These are phyloP conservation scores for Sprattus sprattus DNA, from an alignment of 2,113 vertebrate genomes.

Conservation along the genomic window DNA sequence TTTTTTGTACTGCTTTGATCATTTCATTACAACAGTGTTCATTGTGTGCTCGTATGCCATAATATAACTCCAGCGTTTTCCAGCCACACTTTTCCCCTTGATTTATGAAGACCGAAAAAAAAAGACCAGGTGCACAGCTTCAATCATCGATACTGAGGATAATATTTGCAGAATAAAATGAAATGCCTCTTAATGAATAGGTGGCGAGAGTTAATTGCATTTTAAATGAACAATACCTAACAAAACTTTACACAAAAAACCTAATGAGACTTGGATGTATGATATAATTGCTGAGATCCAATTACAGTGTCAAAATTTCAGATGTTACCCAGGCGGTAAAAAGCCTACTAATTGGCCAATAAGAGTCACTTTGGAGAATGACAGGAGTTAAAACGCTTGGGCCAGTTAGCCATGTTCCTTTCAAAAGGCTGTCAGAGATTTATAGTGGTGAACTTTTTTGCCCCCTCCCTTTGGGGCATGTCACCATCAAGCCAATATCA, in stretches of 20 bases:
- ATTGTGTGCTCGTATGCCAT: neutral
- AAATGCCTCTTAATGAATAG: slow-evolving; percentile 35
- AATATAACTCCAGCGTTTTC: neutral
- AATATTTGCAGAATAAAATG: slow-evolving; percentile 40
- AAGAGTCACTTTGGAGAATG: slow-evolving; percentile 15
- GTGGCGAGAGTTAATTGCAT: slow-evolving; percentile 16
- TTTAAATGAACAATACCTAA: slow-evolving; percentile 14
- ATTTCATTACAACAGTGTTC: neutral
- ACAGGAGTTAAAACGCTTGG: slow-evolving; percentile 14
- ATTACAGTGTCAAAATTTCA: slow-evolving; percentile 2
- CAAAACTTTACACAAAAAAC: neutral
- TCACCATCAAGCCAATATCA: slow-evolving; percentile 63
- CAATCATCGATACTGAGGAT: slow-evolving; percentile 6
- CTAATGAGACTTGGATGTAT: neutral
- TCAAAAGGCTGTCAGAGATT: slow-evolving; percentile 54
- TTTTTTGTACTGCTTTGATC: neutral
- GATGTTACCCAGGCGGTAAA: slow-evolving; percentile 6
- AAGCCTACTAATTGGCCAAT: slow-evolving; percentile 33
- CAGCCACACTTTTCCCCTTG: neutral
- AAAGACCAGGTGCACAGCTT: slow-evolving; percentile 3
- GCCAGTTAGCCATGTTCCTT: slow-evolving; percentile 3
- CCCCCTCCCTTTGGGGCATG: slow-evolving; percentile 55
- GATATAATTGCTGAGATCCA: slow-evolving; percentile 11
- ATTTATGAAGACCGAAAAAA: neutral
- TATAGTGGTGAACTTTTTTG: slow-evolving; percentile 57